Percentiles rank a stretch among this genome's conserved stretches.
Conservation (phyloP, 2,797 vertebrate species). For the Acrossocheilus fasciatus region DNA sequence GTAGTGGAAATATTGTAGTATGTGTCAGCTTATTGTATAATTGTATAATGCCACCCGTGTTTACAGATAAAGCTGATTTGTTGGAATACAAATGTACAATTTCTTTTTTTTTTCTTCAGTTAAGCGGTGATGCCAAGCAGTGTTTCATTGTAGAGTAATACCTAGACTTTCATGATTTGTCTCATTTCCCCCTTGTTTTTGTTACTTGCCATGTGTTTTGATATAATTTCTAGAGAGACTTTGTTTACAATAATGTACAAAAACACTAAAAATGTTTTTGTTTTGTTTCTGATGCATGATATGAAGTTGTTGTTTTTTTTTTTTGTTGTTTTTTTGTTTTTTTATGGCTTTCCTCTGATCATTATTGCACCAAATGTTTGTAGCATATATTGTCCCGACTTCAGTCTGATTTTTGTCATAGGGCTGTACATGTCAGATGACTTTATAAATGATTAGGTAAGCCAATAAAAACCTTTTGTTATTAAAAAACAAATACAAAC, state of each 20-base stretch:
- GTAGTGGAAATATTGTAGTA: conserved; percentile 92
- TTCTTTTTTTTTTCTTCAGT: conserved; percentile 63
- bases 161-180: conserved; percentile 74
- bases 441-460: conserved; percentile 86
- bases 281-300: conserved; percentile 80
- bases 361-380: conserved; percentile 84
- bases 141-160: conserved; percentile 82
- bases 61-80: conserved; percentile 80
- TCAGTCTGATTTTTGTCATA: conserved; percentile 81
- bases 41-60: conserved; percentile 93
- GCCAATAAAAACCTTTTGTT: conserved; percentile 84
- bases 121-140: conserved; percentile 81
- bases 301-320: conserved; percentile 73
- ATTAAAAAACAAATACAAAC: conserved; percentile 37
- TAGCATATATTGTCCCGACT: conserved; percentile 79
- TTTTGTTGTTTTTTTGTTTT: no score
- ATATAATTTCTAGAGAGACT: conserved; percentile 85
- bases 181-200: conserved; percentile 77
- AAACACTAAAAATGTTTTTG: conserved; percentile 85
- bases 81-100: conserved; percentile 72
- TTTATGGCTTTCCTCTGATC: conserved; percentile 77
- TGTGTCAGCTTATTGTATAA: conserved; percentile 92
- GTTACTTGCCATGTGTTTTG: conserved; percentile 85
- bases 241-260: conserved; percentile 89
- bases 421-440: conserved; percentile 84